These are phyloP conservation scores for Chrysodeixis includens DNA, from an alignment of 2,888 invertebrate species.

Conservation along the genomic window DNA sequence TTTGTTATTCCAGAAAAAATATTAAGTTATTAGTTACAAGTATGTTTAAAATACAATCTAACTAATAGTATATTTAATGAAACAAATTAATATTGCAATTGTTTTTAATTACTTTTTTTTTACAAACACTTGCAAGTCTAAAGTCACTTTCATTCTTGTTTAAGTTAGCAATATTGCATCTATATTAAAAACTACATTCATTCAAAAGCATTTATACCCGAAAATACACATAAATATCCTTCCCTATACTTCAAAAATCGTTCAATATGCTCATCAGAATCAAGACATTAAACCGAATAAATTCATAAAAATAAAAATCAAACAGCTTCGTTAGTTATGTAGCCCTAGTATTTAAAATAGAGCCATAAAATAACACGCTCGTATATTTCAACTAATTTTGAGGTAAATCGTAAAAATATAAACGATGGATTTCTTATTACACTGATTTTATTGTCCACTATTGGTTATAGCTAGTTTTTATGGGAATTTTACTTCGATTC, in stretches of 20 bases:
- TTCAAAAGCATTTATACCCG: too few relatives aligned
- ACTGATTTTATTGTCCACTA: slow-evolving; percentile 50
- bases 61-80: too few relatives aligned
- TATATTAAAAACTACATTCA: too few relatives aligned
- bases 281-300: slow-evolving; percentile 43
- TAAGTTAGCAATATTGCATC: too few relatives aligned
- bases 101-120: background rate
- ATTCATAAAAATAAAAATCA: slow-evolving; percentile 46
- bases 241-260: slow-evolving; percentile 28
- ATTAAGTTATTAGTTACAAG: too few relatives aligned
- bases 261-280: slow-evolving; percentile 23
- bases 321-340: slow-evolving; percentile 29
- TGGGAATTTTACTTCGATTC: slow-evolving; percentile 47
- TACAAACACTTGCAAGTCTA: background rate
- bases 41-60: too few relatives aligned
- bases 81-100: background rate
- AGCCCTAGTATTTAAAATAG: slow-evolving; percentile 42
- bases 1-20: too few relatives aligned
- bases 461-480: slow-evolving; percentile 46
- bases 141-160: too few relatives aligned
- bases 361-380: slow-evolving; percentile 36
- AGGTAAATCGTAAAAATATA: slow-evolving; percentile 52
- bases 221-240: too few relatives aligned
- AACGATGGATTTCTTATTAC: slow-evolving; percentile 45
- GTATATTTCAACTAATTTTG: slow-evolving; percentile 47